Percentiles rank a stretch among this genome's conserved stretches.
Conservation (phyloP, 1,140 invertebrate genomes). For the Dufourea novaeangliae region DNA sequence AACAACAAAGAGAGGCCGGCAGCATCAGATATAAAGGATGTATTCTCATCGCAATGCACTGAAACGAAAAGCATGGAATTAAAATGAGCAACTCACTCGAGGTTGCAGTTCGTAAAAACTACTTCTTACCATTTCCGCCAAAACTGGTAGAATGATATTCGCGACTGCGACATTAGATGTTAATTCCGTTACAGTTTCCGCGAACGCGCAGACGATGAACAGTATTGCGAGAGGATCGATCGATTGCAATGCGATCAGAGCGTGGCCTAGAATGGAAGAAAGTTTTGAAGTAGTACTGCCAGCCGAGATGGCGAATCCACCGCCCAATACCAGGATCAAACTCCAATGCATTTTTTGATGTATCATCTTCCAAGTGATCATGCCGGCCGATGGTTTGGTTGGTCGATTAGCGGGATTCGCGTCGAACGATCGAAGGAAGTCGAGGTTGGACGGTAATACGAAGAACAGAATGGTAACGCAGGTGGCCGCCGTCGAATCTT, state of each 20-base stretch:
- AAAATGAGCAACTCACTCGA: neutral
- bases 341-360: constrained; percentile 91
- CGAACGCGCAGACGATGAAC: constrained; percentile 79
- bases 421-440: constrained; percentile 87
- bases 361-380: constrained; percentile 90
- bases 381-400: constrained; percentile 83
- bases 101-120: neutral
- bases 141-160: constrained; percentile 85
- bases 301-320: constrained; percentile 94
- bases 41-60: constrained; percentile 82
- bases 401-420: constrained; percentile 82
- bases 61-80: constrained; percentile 53
- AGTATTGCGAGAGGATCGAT: constrained; percentile 74
- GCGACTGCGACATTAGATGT: constrained; percentile 86
- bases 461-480: constrained; percentile 91
- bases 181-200: constrained; percentile 84
- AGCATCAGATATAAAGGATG: constrained; percentile 88
- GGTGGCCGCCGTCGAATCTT: constrained; percentile 92
- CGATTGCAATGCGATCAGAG: constrained; percentile 79
- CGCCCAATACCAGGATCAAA: constrained; percentile 88
- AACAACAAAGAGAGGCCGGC: constrained; percentile 85
- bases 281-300: constrained; percentile 90
- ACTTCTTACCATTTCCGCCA: constrained; percentile 84
- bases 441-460: constrained; percentile 88
- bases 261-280: constrained; percentile 87